These are phyloP conservation scores for Macrobrachium nipponense DNA, from an alignment of 1,140 invertebrate species.

Conservation along the genomic window DNA sequence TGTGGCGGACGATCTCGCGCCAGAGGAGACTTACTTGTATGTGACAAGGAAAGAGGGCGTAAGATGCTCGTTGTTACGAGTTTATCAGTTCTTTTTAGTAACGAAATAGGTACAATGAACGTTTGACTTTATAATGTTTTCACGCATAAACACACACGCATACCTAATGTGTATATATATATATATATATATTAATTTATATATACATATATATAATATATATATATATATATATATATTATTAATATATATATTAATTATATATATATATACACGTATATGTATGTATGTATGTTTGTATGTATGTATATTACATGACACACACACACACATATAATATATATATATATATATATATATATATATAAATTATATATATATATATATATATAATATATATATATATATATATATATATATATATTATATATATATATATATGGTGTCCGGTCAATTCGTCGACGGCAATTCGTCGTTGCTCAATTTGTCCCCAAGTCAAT, in stretches of 20 bases:
- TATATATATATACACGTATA: background rate
- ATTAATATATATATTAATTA: background rate
- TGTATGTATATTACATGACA: background rate
- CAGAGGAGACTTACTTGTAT: no score
- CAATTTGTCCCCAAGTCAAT: no score
- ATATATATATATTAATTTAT: background rate
- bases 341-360: background rate
- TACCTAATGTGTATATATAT: background rate
- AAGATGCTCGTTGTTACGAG: no score
- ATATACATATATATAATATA: background rate
- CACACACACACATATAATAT: background rate
- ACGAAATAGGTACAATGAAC: no score
- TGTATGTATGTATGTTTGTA: conserved; percentile 3
- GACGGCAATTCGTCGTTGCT: no score
- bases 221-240: background rate
- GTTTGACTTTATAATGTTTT: no score
- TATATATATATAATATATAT: background rate
- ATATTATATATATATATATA: background rate
- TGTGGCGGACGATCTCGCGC: no score
- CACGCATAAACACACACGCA: no score
- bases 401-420: background rate
- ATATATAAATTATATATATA: background rate
- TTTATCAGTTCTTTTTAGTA: no score
- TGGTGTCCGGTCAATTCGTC: no score
- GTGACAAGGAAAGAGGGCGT: no score